phyloP scores from a whole-genome alignment of 2,113 vertebrate species.

The Merops nubicus region DNA sequence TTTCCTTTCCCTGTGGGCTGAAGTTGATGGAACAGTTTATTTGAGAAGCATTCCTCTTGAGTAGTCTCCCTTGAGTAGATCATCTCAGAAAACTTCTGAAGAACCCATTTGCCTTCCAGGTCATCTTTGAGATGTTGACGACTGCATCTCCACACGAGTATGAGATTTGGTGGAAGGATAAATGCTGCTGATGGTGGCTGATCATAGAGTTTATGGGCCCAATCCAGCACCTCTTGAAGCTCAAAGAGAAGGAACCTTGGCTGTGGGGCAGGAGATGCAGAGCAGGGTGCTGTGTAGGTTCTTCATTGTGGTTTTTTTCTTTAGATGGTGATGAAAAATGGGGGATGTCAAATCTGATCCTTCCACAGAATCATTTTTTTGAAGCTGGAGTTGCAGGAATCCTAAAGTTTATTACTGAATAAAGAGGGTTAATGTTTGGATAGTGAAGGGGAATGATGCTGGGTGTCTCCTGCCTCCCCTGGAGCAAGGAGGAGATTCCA shows the following conservation, averaged over 20 bases:
- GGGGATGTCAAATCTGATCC: neutral
- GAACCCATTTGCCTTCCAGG: neutral
- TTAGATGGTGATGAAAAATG: neutral
- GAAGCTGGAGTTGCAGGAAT: neutral
- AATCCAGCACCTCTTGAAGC: neutral
- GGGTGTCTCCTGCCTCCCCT: neutral
- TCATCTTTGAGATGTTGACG: neutral
- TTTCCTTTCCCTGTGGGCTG: neutral
- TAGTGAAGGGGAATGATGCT: neutral
- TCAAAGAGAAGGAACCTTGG: neutral
- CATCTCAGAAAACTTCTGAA: neutral
- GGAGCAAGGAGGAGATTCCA: neutral
- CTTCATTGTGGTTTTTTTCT: fast-evolving
- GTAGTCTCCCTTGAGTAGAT: neutral
- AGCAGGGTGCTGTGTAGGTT: neutral
- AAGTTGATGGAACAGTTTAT: neutral
- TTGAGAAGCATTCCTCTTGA: neutral
- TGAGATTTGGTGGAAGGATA: too few relatives aligned
- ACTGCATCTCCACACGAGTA: neutral
- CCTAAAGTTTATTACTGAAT: neutral
- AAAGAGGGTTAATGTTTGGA: neutral
- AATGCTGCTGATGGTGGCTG: neutral
- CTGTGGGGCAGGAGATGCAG: neutral
- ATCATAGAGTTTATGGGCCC: neutral
- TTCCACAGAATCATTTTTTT: neutral